phyloP scores from a whole-genome alignment of 2,797 vertebrate species.

The Catostomus latipinnis region DNA sequence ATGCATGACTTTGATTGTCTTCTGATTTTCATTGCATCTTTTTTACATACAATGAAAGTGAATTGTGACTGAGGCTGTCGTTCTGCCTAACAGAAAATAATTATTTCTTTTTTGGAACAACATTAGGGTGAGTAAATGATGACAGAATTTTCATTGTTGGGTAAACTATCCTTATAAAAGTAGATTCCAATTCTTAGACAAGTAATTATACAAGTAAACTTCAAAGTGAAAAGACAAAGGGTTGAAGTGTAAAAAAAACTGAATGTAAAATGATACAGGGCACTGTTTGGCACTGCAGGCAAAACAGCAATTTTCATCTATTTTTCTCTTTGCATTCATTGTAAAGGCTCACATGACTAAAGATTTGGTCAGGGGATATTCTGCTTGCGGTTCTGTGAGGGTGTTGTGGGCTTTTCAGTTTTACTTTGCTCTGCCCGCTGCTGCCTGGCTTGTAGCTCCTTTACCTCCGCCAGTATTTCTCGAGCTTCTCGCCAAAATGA shows the following conservation, averaged over 20 bases:
- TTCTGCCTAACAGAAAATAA: too few relatives aligned
- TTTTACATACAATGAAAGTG: too few relatives aligned
- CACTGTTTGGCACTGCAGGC: not conserved
- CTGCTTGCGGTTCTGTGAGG: constrained; percentile 32
- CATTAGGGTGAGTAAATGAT: too few relatives aligned
- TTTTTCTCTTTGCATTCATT: constrained; percentile 44
- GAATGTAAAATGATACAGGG: constrained; percentile 28
- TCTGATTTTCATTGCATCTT: too few relatives aligned
- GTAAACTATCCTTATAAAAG: not conserved
- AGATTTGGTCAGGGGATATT: constrained; percentile 37
- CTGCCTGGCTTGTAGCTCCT: constrained; percentile 82
- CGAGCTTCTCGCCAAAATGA: constrained; percentile 93
- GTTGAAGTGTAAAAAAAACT: constrained; percentile 41
- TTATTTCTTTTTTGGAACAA: too few relatives aligned
- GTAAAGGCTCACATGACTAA: constrained; percentile 16
- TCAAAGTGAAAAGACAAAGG: constrained; percentile 57
- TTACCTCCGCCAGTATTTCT: constrained; percentile 91
- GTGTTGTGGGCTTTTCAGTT: constrained; percentile 8
- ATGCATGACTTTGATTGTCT: too few relatives aligned
- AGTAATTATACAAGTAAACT: constrained; percentile 36
- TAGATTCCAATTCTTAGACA: constrained; percentile 13
- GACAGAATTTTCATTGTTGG: too few relatives aligned
- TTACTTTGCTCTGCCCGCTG: constrained; percentile 40
- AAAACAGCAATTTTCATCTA: not conserved
- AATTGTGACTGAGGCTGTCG: too few relatives aligned